Evolutionary conservation across 2,888 invertebrate species (phyloP), one percentile per base, ranked within the genome.

Genomic region (Hylaea fasciaria): DNA sequence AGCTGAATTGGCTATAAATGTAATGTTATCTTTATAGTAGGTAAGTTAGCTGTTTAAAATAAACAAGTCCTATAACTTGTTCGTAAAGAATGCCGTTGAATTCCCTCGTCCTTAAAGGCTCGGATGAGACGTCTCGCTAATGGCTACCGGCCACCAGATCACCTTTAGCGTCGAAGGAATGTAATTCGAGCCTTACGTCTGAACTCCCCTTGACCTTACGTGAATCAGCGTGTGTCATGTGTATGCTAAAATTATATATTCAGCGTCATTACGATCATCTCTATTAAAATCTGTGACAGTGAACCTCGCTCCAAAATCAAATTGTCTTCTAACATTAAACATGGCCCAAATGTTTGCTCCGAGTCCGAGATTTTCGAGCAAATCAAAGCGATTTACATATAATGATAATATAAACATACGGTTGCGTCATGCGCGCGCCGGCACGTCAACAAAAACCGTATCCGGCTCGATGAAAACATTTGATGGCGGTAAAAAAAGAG

Each of bases 391-490:
- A 78, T 80, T 79, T 76, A 75, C 77, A 79, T 80, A 72, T 71
- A 72, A 74, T 69, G 74, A 75, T 81, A 82, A 75, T 78, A 85
- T 80, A 80, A 83, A 84, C 78, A 81, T 66, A 72, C 65, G 74
- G 70, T 90, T 84, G 72, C 90, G 87, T 89, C 89, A 90, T 74
- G 72, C 71, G 50, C 59, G 68, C 70, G 71, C 69, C 74, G 66
- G 76, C 76, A 76, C 76, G 78, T 78, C 59, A 62, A 73, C 80
- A 80, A 84, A 85, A 84, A 80, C 66, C 75, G 82, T 80, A 89
- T 90, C 90, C 90, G 90, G 89, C 83, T 90, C 74, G 62, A 78
- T 74, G 73, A 82, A 82, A 83, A 81, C 74, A 77, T 69, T 70
- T 70, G 71, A 76, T 80, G 69, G 70, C 68, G 68, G 73, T 73